Percentiles rank a stretch among this genome's conserved stretches.
Conservation (phyloP, 2,797 vertebrate species). For the Spea hammondii region DNA sequence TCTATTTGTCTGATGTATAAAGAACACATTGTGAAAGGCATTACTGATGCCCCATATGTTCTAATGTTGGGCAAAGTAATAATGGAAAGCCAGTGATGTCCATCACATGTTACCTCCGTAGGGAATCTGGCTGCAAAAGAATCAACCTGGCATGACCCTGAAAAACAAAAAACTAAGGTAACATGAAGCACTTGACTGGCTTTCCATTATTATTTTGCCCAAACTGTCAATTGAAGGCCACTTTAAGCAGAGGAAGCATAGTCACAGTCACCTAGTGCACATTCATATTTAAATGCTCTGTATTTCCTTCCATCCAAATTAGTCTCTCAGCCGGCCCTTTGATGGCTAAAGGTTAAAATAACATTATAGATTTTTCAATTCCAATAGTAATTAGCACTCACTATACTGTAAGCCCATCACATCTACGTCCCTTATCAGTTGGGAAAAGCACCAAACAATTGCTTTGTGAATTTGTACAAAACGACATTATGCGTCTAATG, state of each 20-base stretch:
- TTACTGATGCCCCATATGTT: no score
- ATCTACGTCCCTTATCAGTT: slow-evolving; percentile 35
- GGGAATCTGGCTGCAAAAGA: no score
- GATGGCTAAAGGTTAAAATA: slow-evolving; percentile 52
- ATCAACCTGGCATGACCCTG: no score
- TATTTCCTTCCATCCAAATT: slow-evolving; percentile 7
- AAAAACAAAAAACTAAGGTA: no score
- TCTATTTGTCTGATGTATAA: no score
- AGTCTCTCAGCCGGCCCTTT: slow-evolving; percentile 21
- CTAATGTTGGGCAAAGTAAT: no score
- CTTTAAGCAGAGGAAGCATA: background rate
- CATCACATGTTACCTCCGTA: no score
- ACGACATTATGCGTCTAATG: slow-evolving; percentile 19
- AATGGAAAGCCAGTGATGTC: no score
- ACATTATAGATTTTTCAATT: slow-evolving; percentile 42
- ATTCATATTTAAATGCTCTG: slow-evolving; percentile 14
- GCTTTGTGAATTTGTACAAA: slow-evolving; percentile 17
- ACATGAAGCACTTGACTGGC: no score
- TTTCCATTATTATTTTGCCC: no score
- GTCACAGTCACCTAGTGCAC: slow-evolving; percentile 3
- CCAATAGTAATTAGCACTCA: slow-evolving; percentile 53
- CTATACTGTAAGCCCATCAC: slow-evolving; percentile 17
- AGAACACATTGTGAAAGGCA: no score
- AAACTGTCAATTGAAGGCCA: background rate
- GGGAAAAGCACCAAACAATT: slow-evolving; percentile 37